Evolutionary conservation across 2,888 invertebrate genomes (phyloP), one percentile per base, ranked within the genome.

Genomic region (Hemicrepidius hirtus): DNA sequence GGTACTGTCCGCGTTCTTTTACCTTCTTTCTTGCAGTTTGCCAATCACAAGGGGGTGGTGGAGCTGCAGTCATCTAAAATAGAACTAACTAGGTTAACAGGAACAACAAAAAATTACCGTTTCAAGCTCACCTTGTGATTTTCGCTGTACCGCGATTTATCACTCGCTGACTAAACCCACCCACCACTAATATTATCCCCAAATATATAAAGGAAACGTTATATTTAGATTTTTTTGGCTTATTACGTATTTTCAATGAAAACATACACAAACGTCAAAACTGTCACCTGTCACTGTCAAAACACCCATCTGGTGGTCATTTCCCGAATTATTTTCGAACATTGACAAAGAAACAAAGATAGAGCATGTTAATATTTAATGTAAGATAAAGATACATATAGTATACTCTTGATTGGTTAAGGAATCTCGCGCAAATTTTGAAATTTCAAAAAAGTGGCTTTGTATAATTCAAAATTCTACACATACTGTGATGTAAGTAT

Each of bases 21-120:
- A 95, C 88, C 80, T 91, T 90, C 59, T 91, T 91, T 80, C 92
- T 92, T 73, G 90, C 90, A 68, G 92, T 89, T 86, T 95, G 95
- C 95, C 95, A 95, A 83, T 95, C 95, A 74, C 88, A 90, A 18
- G 90, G 88, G 6, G 83, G 82, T 65, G 82, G 82, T 69, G 82
- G 80, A 70, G 87, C 87, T 69, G 87, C 87, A 79, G 88, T 88
- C 86, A 91, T 90, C 87, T 82, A 75, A 12, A 73, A 59, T 37
- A 16, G 9, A 21, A 49, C 40, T 40, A 21, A 49, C 40, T 40
- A 40, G 40, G 40, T 40, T 40, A 40, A 13, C 16, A 16, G 13
- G 16, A 13, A 10, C 16, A 21, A 21, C 21, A 18, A 49, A 49
- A 21, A 21, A 4, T 13, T 6, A 12, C 20, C 3, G 20, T 13